Evolutionary conservation across 2,797 vertebrate genomes (phyloP).

Genomic region (Spatula clypeata): DNA sequence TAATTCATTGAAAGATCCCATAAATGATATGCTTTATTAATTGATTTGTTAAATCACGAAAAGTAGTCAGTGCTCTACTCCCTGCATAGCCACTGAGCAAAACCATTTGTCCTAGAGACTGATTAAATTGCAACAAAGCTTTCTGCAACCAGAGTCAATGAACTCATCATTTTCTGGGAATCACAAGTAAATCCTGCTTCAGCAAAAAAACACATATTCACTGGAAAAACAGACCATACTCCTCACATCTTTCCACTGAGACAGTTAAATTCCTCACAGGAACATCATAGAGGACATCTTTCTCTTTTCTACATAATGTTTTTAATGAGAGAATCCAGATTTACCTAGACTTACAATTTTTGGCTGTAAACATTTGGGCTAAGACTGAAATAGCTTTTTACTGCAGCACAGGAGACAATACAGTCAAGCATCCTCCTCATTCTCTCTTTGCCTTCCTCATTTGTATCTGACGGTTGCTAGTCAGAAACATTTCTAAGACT

Average conservation of each 20-base stretch:
- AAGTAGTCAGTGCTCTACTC: background rate
- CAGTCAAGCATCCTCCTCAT: background rate
- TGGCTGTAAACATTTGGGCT: background rate
- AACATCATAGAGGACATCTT: background rate
- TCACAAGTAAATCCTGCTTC: background rate
- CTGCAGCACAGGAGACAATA: background rate
- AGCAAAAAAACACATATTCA: background rate
- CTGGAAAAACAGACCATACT: background rate
- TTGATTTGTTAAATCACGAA: background rate
- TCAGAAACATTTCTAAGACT: background rate
- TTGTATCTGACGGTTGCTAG: background rate
- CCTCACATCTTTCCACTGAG: background rate
- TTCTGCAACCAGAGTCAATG: background rate
- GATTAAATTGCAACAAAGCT: background rate
- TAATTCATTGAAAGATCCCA: background rate
- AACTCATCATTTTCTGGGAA: background rate
- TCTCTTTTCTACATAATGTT: background rate
- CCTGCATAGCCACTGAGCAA: background rate
- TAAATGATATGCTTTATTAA: background rate
- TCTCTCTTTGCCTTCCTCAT: background rate
- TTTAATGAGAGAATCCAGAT: background rate
- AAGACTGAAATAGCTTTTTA: background rate
- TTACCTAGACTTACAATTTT: background rate
- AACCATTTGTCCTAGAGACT: background rate
- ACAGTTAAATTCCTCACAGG: background rate